These are phyloP conservation scores for Phylloscopus whistleri DNA, from an alignment of 2,113 vertebrate genomes.

Conservation along the genomic window DNA sequence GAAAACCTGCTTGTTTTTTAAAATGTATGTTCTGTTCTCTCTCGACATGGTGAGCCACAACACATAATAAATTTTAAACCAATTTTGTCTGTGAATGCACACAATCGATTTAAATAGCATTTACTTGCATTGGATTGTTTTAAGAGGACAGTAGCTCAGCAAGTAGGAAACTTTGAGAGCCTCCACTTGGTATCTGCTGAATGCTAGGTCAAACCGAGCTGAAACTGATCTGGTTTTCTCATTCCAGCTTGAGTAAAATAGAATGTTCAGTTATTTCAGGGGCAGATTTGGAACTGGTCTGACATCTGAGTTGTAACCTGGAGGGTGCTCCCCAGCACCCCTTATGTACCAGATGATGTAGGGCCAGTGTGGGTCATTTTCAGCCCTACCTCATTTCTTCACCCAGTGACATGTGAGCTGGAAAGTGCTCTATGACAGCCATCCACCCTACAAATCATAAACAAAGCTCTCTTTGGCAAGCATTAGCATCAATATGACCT, in stretches of 20 bases:
- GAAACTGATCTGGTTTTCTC: neutral
- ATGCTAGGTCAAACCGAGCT: neutral
- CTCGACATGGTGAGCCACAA: conserved; percentile 20
- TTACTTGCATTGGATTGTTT: neutral
- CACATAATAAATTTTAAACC: conserved; percentile 55
- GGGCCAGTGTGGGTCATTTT: neutral
- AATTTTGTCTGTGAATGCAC: conserved; percentile 29
- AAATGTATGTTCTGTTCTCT: conserved; percentile 29
- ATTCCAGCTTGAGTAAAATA: neutral
- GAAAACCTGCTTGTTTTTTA: conserved; percentile 42
- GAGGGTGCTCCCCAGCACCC: neutral
- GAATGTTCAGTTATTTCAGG: neutral
- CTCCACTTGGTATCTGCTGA: neutral
- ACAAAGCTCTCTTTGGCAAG: neutral
- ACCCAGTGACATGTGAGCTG: neutral
- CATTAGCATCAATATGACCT: neutral
- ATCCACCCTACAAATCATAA: neutral
- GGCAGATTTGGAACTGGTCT: neutral
- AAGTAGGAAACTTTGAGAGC: neutral
- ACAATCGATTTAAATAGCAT: conserved; percentile 22
- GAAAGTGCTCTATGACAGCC: neutral
- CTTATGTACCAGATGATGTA: neutral
- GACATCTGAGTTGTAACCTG: neutral
- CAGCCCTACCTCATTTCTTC: neutral
- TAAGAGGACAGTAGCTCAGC: neutral